Percentiles rank a stretch among this genome's conserved stretches.
Conservation (phyloP, 2,797 vertebrate genomes). For the Phaenicophaeus curvirostris region DNA sequence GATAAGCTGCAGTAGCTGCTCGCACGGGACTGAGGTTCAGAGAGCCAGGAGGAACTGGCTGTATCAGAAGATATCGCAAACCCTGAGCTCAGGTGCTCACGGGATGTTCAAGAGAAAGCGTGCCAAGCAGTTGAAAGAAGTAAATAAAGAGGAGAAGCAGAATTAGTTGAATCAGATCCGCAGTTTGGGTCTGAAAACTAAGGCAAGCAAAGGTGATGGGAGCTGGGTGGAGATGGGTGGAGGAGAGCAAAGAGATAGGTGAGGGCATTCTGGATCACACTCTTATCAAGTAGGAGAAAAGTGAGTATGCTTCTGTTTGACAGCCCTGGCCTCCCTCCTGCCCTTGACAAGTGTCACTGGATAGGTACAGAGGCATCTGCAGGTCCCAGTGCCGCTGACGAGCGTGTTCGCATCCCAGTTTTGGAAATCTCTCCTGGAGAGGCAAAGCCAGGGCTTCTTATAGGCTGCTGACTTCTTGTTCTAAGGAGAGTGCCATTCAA, state of each 20-base stretch:
- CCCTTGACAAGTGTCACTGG: not conserved
- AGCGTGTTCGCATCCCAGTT: not conserved
- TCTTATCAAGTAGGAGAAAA: not conserved
- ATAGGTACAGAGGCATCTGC: not conserved
- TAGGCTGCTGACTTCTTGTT: no score
- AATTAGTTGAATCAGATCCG: not conserved
- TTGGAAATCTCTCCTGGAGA: not conserved
- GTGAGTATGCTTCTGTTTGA: not conserved
- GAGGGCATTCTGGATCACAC: not conserved
- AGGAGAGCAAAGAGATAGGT: not conserved
- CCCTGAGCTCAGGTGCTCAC: not conserved
- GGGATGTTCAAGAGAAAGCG: not conserved
- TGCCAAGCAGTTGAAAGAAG: not conserved
- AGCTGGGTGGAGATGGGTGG: not conserved
- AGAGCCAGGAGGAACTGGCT: not conserved
- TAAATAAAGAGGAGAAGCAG: not conserved
- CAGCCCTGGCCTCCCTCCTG: not conserved
- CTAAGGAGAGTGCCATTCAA: not conserved
- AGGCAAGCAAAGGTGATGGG: not conserved
- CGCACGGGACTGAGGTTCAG: not conserved
- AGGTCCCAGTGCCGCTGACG: not conserved
- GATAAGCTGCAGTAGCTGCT: not conserved
- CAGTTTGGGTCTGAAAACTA: not conserved
- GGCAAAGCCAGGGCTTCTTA: not conserved
- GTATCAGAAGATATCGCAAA: not conserved